Base-by-base conservation (phyloP, 2,797 vertebrate species). In the Ibycter americanus region DNA sequence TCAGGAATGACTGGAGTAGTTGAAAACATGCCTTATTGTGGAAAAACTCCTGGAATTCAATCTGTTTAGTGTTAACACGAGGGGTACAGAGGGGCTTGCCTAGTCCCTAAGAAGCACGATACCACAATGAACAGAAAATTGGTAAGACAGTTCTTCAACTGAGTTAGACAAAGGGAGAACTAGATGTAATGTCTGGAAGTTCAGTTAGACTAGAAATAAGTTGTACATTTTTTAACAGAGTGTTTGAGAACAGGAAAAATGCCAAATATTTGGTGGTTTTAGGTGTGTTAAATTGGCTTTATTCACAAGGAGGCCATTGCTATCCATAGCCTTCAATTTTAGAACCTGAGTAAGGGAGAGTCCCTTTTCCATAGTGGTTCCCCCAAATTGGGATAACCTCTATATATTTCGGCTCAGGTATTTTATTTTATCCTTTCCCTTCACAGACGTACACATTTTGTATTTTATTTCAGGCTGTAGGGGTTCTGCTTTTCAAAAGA, bases 1-100 rank as follows among this genome's bases (percentile, higher is more conserved):
- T 96, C 65, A 52, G 87, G 90, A 96, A 93, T 92, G 61, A 87
- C 36, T 79, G 49, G 68, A 87, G 68, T 90, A 90, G 90, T 58
- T 95, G 92, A 92, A 97, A 95, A 87, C 19, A 46, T 80, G 56
- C 40, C 85, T 85, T 92, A 42, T 85, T 95, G 67, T 94, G 72
- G 79, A 94, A 94, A 91, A 92, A 25, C 77, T 90, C 32, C n/a
- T 83, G 78, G 78, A 83, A 89, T 89, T 89, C 74, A 90, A n/a
- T 95, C 59, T 85, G 61, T 42, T 90, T 49, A 66, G n/a, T 78
- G 52, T 91, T 95, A 93, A 73, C 31, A 73, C 61, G 26, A 19
- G 21, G 36, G 31, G 20, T 83, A 81, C 58, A 83, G 59, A 89
- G 34, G 67, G 56, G 20, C 32, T 85, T 91, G 34, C 49, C 1